Conservation (phyloP, 2,113 vertebrate genomes). For the Psettodes erumei region DNA sequence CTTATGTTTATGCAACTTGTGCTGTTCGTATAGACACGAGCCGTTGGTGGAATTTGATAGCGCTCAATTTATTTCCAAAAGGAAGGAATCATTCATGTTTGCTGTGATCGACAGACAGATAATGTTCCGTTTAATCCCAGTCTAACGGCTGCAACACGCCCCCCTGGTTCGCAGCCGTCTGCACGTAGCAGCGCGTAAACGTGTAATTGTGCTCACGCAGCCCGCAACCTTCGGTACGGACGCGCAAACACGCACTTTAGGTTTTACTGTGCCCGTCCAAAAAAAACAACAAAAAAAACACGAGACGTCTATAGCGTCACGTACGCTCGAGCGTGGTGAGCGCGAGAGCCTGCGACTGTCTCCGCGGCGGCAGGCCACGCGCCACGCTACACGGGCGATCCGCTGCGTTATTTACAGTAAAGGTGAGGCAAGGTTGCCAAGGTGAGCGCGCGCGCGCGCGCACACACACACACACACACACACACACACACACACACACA, state of each 20-base stretch:
- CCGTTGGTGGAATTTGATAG: no score
- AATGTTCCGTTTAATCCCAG: no score
- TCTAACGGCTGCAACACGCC: conserved; percentile 6
- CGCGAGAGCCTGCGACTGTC: conserved; percentile 22
- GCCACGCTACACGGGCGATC: conserved; percentile 36
- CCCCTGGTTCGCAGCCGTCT: neutral
- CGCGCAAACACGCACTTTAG: neutral
- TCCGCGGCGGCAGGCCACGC: conserved; percentile 20
- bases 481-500: no score
- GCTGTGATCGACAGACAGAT: no score
- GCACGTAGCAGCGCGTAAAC: neutral
- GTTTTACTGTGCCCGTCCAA: neutral
- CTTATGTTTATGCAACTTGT: no score
- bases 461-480: neutral
- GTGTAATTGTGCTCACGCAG: neutral
- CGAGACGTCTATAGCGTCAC: conserved; percentile 33
- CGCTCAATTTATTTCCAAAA: no score
- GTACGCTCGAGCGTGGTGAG: conserved; percentile 30
- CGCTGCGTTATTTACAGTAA: neutral
- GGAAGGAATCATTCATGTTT: no score
- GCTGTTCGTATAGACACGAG: no score
- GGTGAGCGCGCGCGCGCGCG: neutral
- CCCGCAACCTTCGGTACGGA: neutral
- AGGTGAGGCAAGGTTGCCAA: neutral
- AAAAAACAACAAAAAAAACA: no score